Evolutionary conservation across 2,797 vertebrate genomes (phyloP).

Genomic region (Neomorphus geoffroyi): DNA sequence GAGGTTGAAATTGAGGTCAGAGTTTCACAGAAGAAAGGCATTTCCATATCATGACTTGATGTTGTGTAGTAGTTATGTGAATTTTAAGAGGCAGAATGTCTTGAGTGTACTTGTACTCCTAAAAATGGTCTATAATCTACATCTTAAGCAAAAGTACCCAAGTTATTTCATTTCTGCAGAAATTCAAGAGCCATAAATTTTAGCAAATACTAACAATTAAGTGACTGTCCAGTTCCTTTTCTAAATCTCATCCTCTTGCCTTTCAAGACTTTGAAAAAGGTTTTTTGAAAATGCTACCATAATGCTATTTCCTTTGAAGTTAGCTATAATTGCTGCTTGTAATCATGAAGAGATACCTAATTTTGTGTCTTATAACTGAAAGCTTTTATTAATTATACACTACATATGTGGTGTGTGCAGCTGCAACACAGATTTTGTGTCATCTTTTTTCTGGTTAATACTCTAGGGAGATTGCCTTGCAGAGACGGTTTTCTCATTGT

Average conservation of each 20-base stretch:
- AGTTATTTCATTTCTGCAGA: neutral
- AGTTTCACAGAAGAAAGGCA: neutral
- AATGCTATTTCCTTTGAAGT: neutral
- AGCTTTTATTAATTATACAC: slow-evolving; percentile 2
- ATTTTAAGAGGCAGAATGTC: neutral
- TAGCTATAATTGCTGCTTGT: neutral
- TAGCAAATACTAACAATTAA: neutral
- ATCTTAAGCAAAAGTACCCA: neutral
- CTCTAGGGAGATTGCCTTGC: neutral
- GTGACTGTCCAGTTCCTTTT: neutral
- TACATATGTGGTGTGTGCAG: neutral
- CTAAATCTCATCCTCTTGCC: neutral
- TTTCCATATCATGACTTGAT: neutral
- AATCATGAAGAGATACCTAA: neutral
- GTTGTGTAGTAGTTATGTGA: neutral
- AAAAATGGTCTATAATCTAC: neutral
- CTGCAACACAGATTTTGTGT: neutral
- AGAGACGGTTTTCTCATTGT: neutral
- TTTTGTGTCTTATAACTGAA: neutral
- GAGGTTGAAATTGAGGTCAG: slow-evolving; percentile 10
- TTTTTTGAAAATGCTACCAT: neutral
- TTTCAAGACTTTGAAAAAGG: neutral
- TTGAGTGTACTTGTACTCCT: neutral
- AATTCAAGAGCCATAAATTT: neutral
- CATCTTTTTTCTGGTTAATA: neutral